phyloP scores from a whole-genome alignment of 2,888 invertebrate species.

The Anagyrus pseudococci region DNA sequence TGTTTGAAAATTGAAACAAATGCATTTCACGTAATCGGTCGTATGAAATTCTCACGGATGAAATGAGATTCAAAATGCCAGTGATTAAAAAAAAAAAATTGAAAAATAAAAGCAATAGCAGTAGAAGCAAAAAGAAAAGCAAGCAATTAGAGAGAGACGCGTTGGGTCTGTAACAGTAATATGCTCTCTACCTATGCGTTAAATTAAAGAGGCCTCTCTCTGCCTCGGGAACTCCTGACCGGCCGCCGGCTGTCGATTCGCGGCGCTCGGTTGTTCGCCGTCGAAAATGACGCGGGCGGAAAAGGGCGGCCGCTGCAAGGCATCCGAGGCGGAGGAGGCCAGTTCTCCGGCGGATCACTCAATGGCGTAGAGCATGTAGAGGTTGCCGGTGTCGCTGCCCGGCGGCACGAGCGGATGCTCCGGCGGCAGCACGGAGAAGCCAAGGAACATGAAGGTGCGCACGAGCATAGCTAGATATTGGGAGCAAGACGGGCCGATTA shows the following conservation, averaged over 20 bases:
- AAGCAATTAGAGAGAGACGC: neutral
- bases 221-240: constrained; percentile 7
- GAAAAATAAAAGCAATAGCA: neutral
- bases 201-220: constrained; percentile 53
- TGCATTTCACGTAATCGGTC: too few relatives aligned
- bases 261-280: neutral
- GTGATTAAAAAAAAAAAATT: too few relatives aligned
- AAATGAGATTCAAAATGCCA: too few relatives aligned
- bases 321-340: neutral
- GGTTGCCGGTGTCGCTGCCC: constrained; percentile 69
- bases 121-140: neutral
- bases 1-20: too few relatives aligned
- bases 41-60: too few relatives aligned
- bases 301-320: neutral
- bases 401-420: constrained; percentile 79
- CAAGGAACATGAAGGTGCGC: constrained; percentile 96
- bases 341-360: constrained; percentile 56
- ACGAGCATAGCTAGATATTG: constrained; percentile 74
- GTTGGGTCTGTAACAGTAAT: constrained; percentile 5
- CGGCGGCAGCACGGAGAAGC: constrained; percentile 87
- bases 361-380: constrained; percentile 69
- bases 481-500: constrained; percentile 17
- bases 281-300: neutral
- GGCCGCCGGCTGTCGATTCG: neutral
- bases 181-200: constrained; percentile 54